These are phyloP conservation scores for Lochmaea capreae DNA, from an alignment of 2,888 invertebrate genomes.

Conservation along the genomic window DNA sequence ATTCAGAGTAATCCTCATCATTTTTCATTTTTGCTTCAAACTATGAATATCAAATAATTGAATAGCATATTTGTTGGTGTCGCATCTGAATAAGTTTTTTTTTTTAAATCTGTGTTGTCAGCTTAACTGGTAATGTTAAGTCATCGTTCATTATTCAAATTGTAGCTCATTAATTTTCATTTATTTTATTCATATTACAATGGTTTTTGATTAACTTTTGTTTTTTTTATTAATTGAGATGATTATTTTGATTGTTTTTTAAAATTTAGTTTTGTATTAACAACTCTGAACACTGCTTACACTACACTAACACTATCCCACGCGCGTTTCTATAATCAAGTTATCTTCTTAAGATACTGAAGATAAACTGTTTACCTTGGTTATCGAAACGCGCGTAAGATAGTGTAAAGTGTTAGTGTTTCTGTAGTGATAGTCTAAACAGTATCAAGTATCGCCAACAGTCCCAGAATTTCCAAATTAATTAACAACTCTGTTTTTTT, in stretches of 20 bases:
- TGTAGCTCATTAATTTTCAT: constrained; percentile 37
- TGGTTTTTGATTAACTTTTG: not conserved
- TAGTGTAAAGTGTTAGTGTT: no score
- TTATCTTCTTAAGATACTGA: no score
- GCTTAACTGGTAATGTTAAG: constrained; percentile 40
- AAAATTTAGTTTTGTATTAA: not conserved
- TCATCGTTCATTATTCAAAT: constrained; percentile 42
- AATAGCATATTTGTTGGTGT: not conserved
- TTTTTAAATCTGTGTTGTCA: constrained; percentile 21
- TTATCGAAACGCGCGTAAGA: no score
- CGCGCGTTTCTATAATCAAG: no score
- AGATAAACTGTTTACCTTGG: no score
- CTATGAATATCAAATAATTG: not conserved
- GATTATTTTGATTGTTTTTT: not conserved
- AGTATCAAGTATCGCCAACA: no score
- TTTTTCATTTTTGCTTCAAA: not conserved
- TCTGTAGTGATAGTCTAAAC: no score
- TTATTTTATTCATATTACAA: not conserved
- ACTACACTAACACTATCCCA: no score
- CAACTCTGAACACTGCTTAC: not conserved
- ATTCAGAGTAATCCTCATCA: not conserved
- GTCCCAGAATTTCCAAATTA: no score
- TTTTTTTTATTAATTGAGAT: not conserved
- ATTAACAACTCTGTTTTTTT: no score
- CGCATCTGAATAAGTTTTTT: constrained; percentile 22